Evolutionary conservation across 2,113 vertebrate species (phyloP), one percentile per base, ranked within the genome.

Genomic region (Sander vitreus): DNA sequence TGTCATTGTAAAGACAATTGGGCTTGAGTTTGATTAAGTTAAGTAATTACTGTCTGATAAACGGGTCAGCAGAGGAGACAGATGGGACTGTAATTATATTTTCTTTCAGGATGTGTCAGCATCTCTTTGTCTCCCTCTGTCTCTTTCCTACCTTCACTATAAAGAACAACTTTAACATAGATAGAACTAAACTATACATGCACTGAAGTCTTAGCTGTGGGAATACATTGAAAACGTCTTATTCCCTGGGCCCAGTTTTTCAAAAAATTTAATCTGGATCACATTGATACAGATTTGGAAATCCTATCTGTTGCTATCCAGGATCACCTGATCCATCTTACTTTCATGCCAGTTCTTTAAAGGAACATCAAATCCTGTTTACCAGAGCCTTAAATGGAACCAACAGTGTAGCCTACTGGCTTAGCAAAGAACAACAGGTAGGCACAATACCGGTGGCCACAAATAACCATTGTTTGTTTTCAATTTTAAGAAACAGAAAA

Each of bases 41-140:
- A 50, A 67, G 27, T 71, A 65, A 69, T 30, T 11, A 50, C 71
- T 48, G 36, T 67, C 59, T 67, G 80, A 76, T 83, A 50, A 79
- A 67, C 16, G 15, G 39, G 51, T 69, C 63, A 57, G 69, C 23
- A 3, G 77, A 58, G 70, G 51, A 74, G 69, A 50, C 68, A 8
- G 65, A 51, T 23, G 60, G 54, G 66, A 54, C 58, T 57, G 59
- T 70, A 54, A 83, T 86, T 53, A 18, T 18, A 55, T 80, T 62
- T 66, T 23, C 21, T 74, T 18, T 25, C 48, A 43, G 54, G 54
- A 50, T 67, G 48, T 60, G 79, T 78, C 79, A 82, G 47, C 64
- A 45, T 60, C 58, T 74, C 73, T 67, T 43, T 30, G 39, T 30
- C 63, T 73, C 43, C 8, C 19, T 77, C 21, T 62, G 18, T 36